phyloP scores from a whole-genome alignment of 1,140 invertebrate species.

The Trissolcus basalis region DNA sequence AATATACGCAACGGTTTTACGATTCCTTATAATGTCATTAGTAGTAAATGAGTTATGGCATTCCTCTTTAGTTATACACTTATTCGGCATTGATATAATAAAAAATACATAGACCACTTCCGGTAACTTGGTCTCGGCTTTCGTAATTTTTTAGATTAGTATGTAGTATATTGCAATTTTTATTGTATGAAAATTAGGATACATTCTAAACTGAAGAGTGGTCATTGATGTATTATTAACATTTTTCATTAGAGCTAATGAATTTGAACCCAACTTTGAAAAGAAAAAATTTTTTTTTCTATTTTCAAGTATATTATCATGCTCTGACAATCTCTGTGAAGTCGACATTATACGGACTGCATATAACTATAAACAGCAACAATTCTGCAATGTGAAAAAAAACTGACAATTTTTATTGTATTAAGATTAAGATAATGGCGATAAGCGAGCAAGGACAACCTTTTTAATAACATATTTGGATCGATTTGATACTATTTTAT shows the following conservation, averaged over 20 bases:
- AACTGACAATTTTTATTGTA: background rate
- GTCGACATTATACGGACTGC: background rate
- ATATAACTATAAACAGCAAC: background rate
- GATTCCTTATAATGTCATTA: constrained; percentile 69
- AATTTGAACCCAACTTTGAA: too few species aligned
- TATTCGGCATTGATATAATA: background rate
- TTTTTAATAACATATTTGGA: background rate
- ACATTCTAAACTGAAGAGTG: background rate
- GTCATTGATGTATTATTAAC: too few species aligned
- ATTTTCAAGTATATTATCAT: too few species aligned
- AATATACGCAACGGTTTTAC: background rate
- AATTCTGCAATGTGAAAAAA: background rate
- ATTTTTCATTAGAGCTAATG: too few species aligned
- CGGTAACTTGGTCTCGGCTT: constrained; percentile 18
- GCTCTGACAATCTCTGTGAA: too few species aligned
- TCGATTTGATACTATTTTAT: background rate
- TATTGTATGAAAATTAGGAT: background rate
- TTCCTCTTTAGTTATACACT: constrained; percentile 35
- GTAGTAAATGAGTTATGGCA: constrained; percentile 66
- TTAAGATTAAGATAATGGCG: constrained; percentile 2
- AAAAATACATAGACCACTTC: constrained; percentile 10
- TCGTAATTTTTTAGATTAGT: too few species aligned
- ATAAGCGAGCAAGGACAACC: background rate
- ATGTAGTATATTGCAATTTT: too few species aligned
- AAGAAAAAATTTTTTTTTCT: too few species aligned